A percentile compares a stretch with the other conserved stretches of the same genome.
These are phyloP conservation scores for Plectropomus leopardus DNA, from an alignment of 2,113 vertebrate genomes.

Conservation along the genomic window DNA sequence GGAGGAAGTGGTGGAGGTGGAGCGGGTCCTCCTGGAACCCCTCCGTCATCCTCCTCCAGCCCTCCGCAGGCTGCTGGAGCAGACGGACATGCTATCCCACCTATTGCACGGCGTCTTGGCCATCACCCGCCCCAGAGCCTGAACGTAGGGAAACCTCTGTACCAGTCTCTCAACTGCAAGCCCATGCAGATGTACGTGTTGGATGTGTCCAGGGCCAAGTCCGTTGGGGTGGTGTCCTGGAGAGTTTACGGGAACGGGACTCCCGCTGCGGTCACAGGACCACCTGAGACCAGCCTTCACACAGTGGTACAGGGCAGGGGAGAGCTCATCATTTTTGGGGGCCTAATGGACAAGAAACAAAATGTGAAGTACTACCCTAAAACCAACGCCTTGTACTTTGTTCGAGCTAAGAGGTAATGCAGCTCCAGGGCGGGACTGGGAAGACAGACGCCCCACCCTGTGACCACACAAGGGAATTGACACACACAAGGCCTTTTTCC, in stretches of 20 bases:
- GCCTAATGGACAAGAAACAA: slow-evolving; percentile 99
- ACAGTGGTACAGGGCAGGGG: slow-evolving; percentile 97
- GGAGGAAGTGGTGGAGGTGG: slow-evolving; percentile 78
- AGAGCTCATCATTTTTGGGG: slow-evolving; percentile 97
- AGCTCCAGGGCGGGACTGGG: slow-evolving; percentile 37
- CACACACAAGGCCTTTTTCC: slow-evolving; percentile 80
- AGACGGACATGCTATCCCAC: slow-evolving; percentile 92
- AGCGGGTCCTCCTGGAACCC: slow-evolving; percentile 80
- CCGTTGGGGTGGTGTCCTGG: slow-evolving; percentile 91
- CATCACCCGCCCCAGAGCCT: slow-evolving; percentile 98
- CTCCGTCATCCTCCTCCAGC: slow-evolving; percentile 86
- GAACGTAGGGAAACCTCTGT: slow-evolving; percentile 97
- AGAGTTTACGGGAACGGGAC: slow-evolving; percentile 90
- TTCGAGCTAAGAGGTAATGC: slow-evolving; percentile 98
- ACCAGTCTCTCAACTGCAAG: slow-evolving; percentile 99
- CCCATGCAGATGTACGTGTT: slow-evolving; percentile 99
- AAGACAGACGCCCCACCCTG: slow-evolving; percentile 45
- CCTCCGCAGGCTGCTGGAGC: slow-evolving; percentile 83
- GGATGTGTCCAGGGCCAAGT: slow-evolving; percentile 92
- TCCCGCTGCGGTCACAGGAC: slow-evolving; percentile 90
- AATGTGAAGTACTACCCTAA: slow-evolving; percentile 99
- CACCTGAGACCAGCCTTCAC: slow-evolving; percentile 97
- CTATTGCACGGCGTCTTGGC: slow-evolving; percentile 94
- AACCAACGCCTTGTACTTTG: slow-evolving; percentile 99
- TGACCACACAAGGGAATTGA: slow-evolving; percentile 72